These are phyloP conservation scores for Cheilosia vernalis DNA, from an alignment of 2,888 invertebrate species.

Conservation along the genomic window DNA sequence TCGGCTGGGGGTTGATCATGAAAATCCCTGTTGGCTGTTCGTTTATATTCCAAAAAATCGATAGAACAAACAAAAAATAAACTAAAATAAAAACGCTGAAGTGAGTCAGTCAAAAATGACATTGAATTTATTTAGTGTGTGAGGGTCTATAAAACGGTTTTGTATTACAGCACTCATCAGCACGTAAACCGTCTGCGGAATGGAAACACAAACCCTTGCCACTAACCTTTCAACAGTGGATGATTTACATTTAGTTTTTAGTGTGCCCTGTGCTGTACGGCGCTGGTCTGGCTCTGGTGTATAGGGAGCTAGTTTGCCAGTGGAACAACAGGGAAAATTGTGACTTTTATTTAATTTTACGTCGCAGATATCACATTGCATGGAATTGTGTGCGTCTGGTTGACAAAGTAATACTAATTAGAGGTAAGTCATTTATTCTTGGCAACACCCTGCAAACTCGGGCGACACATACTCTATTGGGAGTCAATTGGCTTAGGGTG, in stretches of 20 bases:
- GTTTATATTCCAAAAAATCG: conserved; percentile 60
- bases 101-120: conserved; percentile 73
- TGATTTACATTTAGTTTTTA: conserved; percentile 68
- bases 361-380: conserved; percentile 64
- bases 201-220: conserved; percentile 49
- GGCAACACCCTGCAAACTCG: conserved; percentile 23
- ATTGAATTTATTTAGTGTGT: conserved; percentile 72
- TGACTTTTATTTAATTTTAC: conserved; percentile 65
- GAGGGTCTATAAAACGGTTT: conserved; percentile 65
- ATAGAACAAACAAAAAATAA: conserved; percentile 39
- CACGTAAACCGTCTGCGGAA: conserved; percentile 51
- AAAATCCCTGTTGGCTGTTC: conserved; percentile 58
- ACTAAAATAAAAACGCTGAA: conserved; percentile 36
- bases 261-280: conserved; percentile 11
- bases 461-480: conserved; percentile 26
- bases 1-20: conserved; percentile 60
- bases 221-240: conserved; percentile 45
- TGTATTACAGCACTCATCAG: conserved; percentile 52
- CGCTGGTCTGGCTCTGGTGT: neutral
- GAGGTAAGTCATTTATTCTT: conserved; percentile 52
- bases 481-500: conserved; percentile 49
- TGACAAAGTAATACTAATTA: conserved; percentile 67
- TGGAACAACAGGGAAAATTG: conserved; percentile 59
- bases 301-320: conserved; percentile 2
- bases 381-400: conserved; percentile 65